A percentile compares a stretch with the other conserved stretches of the same genome.
Conservation (phyloP, 2,113 vertebrate genomes). For the Lonchura striata region DNA sequence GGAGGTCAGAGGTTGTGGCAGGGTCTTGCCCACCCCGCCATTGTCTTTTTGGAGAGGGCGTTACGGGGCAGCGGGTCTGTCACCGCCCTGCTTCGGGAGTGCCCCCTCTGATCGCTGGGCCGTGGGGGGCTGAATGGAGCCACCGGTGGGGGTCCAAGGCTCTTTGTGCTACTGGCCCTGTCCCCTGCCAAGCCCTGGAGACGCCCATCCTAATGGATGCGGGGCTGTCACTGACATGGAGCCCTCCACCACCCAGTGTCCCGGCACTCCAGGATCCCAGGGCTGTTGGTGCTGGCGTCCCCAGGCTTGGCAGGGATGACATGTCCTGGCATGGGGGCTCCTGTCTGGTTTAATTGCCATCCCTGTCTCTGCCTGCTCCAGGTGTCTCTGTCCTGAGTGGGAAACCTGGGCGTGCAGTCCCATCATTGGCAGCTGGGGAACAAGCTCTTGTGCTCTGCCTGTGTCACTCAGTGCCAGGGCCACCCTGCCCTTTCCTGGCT, state of each 20-base stretch:
- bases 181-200: background rate
- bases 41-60: background rate
- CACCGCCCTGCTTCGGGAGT: background rate
- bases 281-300: fast-evolving
- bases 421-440: background rate
- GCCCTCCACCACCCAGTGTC: background rate
- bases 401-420: background rate
- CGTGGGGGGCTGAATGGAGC: background rate
- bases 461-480: background rate
- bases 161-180: background rate
- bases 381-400: background rate
- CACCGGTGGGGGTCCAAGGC: fast-evolving
- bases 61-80: background rate
- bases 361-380: background rate
- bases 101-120: conserved; percentile 48
- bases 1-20: conserved; percentile 28
- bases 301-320: background rate
- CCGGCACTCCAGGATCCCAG: fast-evolving
- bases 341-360: background rate
- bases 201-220: background rate
- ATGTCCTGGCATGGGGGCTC: background rate
- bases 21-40: background rate
- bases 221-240: fast-evolving
- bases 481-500: background rate
- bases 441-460: background rate